A percentile compares a stretch with the other conserved stretches of the same genome.
These are phyloP conservation scores for Oreortyx pictus DNA, from an alignment of 2,797 vertebrate species.

Conservation along the genomic window DNA sequence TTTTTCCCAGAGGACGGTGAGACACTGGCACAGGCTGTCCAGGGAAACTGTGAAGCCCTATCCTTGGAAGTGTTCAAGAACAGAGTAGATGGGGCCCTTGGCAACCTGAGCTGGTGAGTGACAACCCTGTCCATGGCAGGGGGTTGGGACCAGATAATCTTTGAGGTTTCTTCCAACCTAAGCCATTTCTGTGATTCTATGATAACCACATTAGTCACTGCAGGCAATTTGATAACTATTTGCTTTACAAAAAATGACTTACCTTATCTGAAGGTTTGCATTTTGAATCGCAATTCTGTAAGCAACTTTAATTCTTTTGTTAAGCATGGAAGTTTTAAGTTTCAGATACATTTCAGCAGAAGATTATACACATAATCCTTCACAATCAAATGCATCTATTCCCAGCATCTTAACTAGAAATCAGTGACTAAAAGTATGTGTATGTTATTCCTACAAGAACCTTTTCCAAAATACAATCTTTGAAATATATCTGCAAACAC, in stretches of 20 bases:
- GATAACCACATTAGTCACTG: neutral
- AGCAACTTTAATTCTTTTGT: neutral
- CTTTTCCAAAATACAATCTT: neutral
- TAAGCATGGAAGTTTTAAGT: neutral
- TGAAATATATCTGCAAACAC: neutral
- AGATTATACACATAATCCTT: neutral
- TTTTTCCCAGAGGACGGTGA: too few relatives aligned
- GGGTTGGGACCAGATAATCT: too few relatives aligned
- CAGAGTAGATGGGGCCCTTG: too few relatives aligned
- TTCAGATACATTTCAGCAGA: neutral
- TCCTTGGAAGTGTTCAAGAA: too few relatives aligned
- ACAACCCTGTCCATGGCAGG: too few relatives aligned
- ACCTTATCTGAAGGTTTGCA: neutral
- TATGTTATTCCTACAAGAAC: neutral
- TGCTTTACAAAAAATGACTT: neutral
- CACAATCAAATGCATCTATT: neutral
- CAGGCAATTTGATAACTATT: neutral
- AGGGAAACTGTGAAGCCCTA: too few relatives aligned
- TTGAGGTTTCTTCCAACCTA: too few relatives aligned
- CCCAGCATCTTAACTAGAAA: neutral
- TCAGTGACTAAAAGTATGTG: neutral
- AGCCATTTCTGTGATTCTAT: too few relatives aligned
- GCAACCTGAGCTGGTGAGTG: too few relatives aligned
- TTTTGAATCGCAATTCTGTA: neutral
- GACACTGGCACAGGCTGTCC: too few relatives aligned